Percentiles rank a stretch among this genome's conserved stretches.
Conservation (phyloP, 2,797 vertebrate species). For the Pipistrellus nathusii region DNA sequence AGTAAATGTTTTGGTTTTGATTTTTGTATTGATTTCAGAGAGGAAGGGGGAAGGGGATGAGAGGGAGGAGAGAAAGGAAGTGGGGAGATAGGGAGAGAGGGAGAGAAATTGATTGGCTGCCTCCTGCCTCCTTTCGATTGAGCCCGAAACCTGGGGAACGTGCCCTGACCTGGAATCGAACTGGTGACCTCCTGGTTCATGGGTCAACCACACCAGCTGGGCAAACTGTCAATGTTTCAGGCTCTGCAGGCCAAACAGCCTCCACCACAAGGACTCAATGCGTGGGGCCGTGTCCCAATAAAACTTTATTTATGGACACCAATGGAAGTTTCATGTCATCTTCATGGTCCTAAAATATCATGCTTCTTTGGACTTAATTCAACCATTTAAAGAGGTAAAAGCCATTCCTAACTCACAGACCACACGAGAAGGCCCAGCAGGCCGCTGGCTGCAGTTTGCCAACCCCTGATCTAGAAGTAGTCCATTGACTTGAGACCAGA, state of each 20-base stretch:
- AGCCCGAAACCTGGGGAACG: no score
- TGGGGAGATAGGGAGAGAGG: no score
- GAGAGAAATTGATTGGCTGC: no score
- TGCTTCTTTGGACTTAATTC: background rate
- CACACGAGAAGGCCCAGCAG: background rate
- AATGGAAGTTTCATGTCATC: background rate
- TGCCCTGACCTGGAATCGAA: no score
- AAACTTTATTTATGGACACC: conserved; percentile 31
- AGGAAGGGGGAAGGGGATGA: no score
- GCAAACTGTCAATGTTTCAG: background rate
- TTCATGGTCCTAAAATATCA: background rate
- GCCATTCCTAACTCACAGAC: background rate
- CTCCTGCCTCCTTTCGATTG: no score
- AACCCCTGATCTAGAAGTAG: background rate
- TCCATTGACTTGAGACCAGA: background rate
- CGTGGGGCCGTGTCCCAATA: background rate
- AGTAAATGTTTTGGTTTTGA: background rate
- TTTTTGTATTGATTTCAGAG: no score
- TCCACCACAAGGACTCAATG: background rate
- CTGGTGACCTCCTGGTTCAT: no score
- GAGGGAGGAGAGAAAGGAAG: no score
- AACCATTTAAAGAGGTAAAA: background rate
- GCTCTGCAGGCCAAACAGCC: background rate
- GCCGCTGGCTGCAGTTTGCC: background rate
- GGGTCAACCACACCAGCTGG: no score